A percentile compares a stretch with the other conserved stretches of the same genome.
phyloP scores from a whole-genome alignment of 2,888 invertebrate genomes.

The Cordilura impudica region DNA sequence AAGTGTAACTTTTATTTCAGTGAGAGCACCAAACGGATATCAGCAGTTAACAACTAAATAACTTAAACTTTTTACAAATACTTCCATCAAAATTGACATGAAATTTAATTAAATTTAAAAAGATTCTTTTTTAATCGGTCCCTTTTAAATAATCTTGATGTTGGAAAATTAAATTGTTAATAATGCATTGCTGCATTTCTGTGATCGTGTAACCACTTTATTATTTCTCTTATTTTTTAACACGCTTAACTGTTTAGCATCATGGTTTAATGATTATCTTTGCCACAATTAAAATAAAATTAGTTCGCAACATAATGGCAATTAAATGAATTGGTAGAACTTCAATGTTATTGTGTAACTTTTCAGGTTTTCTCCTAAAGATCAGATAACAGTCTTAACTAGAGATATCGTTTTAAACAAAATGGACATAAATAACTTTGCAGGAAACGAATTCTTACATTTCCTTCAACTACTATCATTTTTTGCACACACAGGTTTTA shows the following conservation, averaged over 20 bases:
- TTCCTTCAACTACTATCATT: conserved; percentile 37
- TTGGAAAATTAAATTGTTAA: too few species aligned
- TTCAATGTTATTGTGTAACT: conserved; percentile 25
- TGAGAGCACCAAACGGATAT: too few species aligned
- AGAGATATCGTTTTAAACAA: conserved; percentile 24
- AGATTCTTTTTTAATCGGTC: too few species aligned
- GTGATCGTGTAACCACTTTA: too few species aligned
- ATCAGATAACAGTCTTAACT: conserved; percentile 45
- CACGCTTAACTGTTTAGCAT: conserved; percentile 58
- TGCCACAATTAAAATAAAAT: conserved; percentile 62
- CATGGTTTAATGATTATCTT: conserved; percentile 60
- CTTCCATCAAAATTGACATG: too few species aligned
- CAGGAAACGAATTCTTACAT: conserved; percentile 41
- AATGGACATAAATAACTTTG: conserved; percentile 1
- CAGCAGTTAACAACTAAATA: too few species aligned
- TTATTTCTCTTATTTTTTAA: conserved; percentile 45
- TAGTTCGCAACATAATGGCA: conserved; percentile 57
- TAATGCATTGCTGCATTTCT: too few species aligned
- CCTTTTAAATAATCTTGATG: too few species aligned
- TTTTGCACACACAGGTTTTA: too few species aligned
- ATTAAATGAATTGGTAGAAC: conserved; percentile 18
- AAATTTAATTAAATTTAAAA: too few species aligned
- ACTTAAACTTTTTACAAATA: too few species aligned
- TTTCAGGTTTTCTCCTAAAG: conserved; percentile 36
- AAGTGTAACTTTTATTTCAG: too few species aligned